Base-by-base conservation (phyloP, 1,140 invertebrate genomes). In the Cylas formicarius region DNA sequence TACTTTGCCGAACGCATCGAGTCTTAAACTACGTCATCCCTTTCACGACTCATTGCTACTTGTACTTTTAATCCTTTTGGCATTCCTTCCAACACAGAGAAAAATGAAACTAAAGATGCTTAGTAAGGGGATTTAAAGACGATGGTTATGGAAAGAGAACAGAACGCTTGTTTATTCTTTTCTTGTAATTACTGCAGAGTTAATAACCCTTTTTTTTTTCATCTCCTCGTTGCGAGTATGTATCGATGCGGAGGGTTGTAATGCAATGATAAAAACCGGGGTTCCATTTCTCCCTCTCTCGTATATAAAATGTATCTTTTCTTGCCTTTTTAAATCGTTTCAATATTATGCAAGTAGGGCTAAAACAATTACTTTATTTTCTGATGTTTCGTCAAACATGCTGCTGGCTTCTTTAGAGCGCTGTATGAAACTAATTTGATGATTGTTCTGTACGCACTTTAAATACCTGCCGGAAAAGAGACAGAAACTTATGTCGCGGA, bases 21-120 rank as follows among this genome's bases (percentile, higher is more conserved):
- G 44, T 47, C 49, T 52, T 47, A 52, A 52, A 50, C 39, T 31
- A 42, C 39, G 42, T 40, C 48, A 50, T 43, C 49, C 49, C 49
- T 52, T 52, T 52, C 38, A 47, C 43, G 49, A 47, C 45, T 52
- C 44, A 52, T 51, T 45, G 43, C 44, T 51, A 51, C 49, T 52
- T 52, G 49, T 52, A 52, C 40, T 43, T 45, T 46, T 45, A 36
- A 52, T 42, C 41, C 49, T 40, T 51, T 40, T 24, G 38, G 46
- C 32, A 48, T 52, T 52, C 41, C 44, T 50, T 50, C 38, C n/a
- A n/a, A n/a, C n/a, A n/a, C n/a, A n/a, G 39, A 52, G 42, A 52
- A 39, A 52, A 52, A 52, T 43, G 40, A 36, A 47, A 48, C 37
- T 45, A 47, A 52, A 48, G 49, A 48, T 52, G 40, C 49, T 52